These are phyloP conservation scores for Cybosia mesomella DNA, from an alignment of 2,888 invertebrate species.

Conservation along the genomic window DNA sequence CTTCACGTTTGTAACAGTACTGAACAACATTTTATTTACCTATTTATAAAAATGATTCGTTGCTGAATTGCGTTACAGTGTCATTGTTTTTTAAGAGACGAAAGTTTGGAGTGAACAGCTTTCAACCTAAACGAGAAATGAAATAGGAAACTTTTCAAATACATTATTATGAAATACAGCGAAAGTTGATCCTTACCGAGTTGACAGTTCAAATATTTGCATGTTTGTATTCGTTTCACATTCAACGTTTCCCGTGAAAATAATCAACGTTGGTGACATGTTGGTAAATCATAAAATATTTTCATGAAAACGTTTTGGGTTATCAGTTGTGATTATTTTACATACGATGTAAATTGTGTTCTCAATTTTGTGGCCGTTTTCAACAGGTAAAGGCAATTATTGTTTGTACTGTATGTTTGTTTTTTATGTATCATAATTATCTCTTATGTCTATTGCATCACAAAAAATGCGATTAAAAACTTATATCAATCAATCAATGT, in stretches of 20 bases:
- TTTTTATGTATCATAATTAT: too few species aligned
- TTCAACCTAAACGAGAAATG: conserved; percentile 57
- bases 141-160: conserved; percentile 66
- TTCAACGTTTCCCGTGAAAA: conserved; percentile 42
- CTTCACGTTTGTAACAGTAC: too few species aligned
- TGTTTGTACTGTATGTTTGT: too few species aligned
- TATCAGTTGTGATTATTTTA: not conserved
- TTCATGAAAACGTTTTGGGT: not conserved
- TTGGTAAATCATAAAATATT: conserved; percentile 15
- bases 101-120: conserved; percentile 50
- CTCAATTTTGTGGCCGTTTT: not conserved
- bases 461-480: too few species aligned
- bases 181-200: conserved; percentile 59
- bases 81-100: conserved; percentile 60
- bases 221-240: conserved; percentile 55
- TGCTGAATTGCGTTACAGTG: conserved; percentile 57
- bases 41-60: conserved; percentile 53
- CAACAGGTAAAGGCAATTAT: not conserved
- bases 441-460: too few species aligned
- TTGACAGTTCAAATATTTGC: conserved; percentile 62
- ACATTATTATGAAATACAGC: conserved; percentile 67
- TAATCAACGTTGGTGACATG: conserved; percentile 33
- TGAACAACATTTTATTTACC: conserved; percentile 47
- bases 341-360: not conserved
- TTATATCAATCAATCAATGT: too few species aligned